These are phyloP conservation scores for Augochlora pura DNA, from an alignment of 1,140 invertebrate genomes.

Conservation along the genomic window DNA sequence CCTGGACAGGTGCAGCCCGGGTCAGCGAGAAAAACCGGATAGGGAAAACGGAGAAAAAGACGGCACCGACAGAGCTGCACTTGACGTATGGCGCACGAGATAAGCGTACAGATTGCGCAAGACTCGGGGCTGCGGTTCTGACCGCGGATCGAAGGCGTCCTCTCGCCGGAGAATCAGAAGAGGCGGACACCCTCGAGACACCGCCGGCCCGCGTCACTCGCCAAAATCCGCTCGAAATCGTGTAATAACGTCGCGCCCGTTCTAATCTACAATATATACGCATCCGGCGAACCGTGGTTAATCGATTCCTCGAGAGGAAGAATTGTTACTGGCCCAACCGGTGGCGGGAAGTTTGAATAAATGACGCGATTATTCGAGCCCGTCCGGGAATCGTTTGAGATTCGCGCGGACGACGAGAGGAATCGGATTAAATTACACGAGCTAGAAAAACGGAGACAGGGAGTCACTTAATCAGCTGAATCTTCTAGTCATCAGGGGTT, in stretches of 20 bases:
- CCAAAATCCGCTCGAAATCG: not conserved
- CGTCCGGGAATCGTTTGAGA: not conserved
- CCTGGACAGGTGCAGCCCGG: conserved; percentile 27
- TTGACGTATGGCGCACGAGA: conserved; percentile 56
- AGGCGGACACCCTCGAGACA: conserved; percentile 36
- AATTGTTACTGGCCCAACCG: conserved; percentile 7
- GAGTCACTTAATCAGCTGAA: conserved; percentile 42
- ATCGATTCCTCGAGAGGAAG: conserved; percentile 27
- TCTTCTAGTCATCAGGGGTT: conserved; percentile 28
- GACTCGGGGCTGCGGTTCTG: conserved; percentile 18
- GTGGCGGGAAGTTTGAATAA: conserved; percentile 18
- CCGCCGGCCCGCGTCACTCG: not conserved
- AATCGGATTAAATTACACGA: conserved; percentile 46
- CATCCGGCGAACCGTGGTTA: conserved; percentile 26
- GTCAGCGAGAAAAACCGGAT: conserved; percentile 36
- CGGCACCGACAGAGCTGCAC: conserved; percentile 24
- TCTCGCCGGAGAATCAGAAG: not conserved
- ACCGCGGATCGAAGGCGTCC: conserved; percentile 40
- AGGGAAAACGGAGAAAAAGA: conserved; percentile 43
- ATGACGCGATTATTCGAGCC: not conserved
- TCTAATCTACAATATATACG: conserved; percentile 12
- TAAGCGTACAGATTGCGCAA: conserved; percentile 57
- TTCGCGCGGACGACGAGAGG: not conserved
- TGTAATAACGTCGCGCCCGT: conserved; percentile 23
- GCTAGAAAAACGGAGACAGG: conserved; percentile 16